These are phyloP conservation scores for Aphelenchoides besseyi DNA, from an alignment of 1,140 invertebrate species.

Conservation along the genomic window DNA sequence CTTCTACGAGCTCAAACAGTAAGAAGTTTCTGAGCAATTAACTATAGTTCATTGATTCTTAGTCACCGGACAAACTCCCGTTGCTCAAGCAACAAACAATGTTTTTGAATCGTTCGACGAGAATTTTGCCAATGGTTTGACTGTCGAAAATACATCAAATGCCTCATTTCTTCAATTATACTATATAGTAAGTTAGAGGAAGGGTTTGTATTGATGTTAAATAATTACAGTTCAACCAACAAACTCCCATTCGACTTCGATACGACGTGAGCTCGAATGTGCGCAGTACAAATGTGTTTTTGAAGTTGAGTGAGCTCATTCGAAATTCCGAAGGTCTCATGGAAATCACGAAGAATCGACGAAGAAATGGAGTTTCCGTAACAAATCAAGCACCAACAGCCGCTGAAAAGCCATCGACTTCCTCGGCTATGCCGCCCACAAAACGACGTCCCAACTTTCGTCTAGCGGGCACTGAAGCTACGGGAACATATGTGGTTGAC, in stretches of 20 bases:
- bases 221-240: not conserved
- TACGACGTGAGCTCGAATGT: slow-evolving; percentile 9
- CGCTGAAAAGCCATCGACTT: not conserved
- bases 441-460: slow-evolving; percentile 7
- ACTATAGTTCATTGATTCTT: too few relatives aligned
- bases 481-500: slow-evolving; percentile 15
- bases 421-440: not conserved
- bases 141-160: slow-evolving; percentile 2
- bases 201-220: not conserved
- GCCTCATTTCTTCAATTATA: not conserved
- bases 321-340: slow-evolving; percentile 9
- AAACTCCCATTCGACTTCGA: not conserved
- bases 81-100: too few relatives aligned
- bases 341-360: not conserved
- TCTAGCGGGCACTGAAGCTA: not conserved
- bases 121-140: not conserved
- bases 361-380: too few relatives aligned
- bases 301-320: slow-evolving; percentile 9
- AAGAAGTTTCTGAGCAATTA: not conserved
- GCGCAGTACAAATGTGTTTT: slow-evolving; percentile 1
- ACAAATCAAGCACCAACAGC: too few relatives aligned
- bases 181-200: slow-evolving; percentile 2
- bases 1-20: not conserved
- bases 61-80: too few relatives aligned
- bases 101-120: not conserved